A percentile compares a stretch with the other conserved stretches of the same genome.
These are phyloP conservation scores for Sphaerophoria rueppellii DNA, from an alignment of 2,888 invertebrate species.

Conservation along the genomic window DNA sequence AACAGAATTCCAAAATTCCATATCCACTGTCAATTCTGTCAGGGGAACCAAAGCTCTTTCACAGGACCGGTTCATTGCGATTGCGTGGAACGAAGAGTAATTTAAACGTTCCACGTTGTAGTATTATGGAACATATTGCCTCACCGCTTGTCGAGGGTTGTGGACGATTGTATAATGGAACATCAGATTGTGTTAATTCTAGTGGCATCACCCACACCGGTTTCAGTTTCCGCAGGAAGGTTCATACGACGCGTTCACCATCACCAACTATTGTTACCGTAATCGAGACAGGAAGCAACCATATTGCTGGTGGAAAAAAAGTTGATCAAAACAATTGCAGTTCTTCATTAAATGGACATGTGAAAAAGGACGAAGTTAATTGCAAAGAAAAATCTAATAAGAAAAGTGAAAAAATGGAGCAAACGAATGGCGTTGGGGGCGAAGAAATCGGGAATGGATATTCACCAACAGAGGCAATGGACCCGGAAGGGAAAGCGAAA, in stretches of 20 bases:
- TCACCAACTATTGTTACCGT: constrained; percentile 1
- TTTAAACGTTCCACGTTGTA: constrained; percentile 74
- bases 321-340: constrained; percentile 35
- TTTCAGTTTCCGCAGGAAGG: constrained; percentile 71
- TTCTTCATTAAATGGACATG: constrained; percentile 48
- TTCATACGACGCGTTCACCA: constrained; percentile 64
- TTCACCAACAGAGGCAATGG: constrained; percentile 46
- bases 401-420: constrained; percentile 40
- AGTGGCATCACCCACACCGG: constrained; percentile 72
- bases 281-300: constrained; percentile 42
- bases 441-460: constrained; percentile 48
- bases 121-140: constrained; percentile 75
- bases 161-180: constrained; percentile 69
- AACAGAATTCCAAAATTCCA: constrained; percentile 71
- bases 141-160: constrained; percentile 66
- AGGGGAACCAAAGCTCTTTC: constrained; percentile 81
- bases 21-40: constrained; percentile 74
- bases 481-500: constrained; percentile 50
- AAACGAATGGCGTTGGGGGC: constrained; percentile 30
- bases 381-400: constrained; percentile 47
- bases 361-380: constrained; percentile 52
- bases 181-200: constrained; percentile 73
- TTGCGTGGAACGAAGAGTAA: constrained; percentile 85
- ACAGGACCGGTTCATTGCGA: constrained; percentile 87
- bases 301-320: constrained; percentile 40